Conservation (phyloP, 2,888 invertebrate genomes). For the Cheilosia variabilis region DNA sequence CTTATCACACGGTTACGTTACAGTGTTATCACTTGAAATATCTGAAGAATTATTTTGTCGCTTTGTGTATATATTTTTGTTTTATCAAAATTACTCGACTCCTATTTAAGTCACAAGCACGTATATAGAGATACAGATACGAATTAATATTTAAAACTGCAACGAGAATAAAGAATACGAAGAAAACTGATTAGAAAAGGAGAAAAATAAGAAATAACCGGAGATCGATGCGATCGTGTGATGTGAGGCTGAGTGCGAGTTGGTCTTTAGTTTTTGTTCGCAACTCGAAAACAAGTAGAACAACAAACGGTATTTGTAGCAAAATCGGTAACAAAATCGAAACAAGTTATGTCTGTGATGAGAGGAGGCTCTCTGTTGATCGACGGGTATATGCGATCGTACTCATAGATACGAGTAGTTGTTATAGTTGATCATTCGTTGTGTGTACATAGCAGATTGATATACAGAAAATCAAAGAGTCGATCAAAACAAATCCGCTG, state of each 20-base stretch:
- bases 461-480: constrained; percentile 70
- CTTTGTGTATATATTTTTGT: neutral
- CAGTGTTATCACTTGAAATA: constrained; percentile 29
- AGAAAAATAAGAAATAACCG: constrained; percentile 24
- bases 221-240: constrained; percentile 50
- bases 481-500: constrained; percentile 69
- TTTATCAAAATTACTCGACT: constrained; percentile 36
- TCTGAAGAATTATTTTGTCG: constrained; percentile 10
- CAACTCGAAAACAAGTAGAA: constrained; percentile 64
- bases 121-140: neutral
- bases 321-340: constrained; percentile 74
- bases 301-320: constrained; percentile 76
- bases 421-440: neutral
- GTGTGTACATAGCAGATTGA: constrained; percentile 51
- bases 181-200: constrained; percentile 15
- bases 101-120: constrained; percentile 52
- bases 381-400: constrained; percentile 31
- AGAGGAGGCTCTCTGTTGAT: constrained; percentile 55
- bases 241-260: constrained; percentile 15
- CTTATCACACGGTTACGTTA: constrained; percentile 46
- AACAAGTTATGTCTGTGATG: constrained; percentile 68
- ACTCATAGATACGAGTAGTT: constrained; percentile 39
- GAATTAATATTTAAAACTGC: constrained; percentile 28
- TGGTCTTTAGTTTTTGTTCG: constrained; percentile 20
- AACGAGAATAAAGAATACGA: constrained; percentile 31